Evolutionary conservation across 1,140 invertebrate genomes (phyloP).

Genomic region (Aleiodes sp.): DNA sequence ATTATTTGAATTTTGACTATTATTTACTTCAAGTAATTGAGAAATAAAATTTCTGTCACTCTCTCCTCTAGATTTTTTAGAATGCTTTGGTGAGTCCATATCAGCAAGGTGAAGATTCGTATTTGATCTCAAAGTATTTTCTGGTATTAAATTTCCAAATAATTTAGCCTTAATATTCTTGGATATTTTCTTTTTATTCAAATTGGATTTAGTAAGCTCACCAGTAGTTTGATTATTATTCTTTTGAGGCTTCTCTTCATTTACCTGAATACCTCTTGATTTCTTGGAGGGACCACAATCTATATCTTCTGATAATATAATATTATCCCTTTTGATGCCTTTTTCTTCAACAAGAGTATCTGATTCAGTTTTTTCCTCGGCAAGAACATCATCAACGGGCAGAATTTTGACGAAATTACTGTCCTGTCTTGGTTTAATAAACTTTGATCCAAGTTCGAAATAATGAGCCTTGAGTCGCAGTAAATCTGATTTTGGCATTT

Average conservation of each 20-base stretch:
- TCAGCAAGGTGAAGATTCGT: constrained; percentile 54
- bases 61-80: too few relatives aligned
- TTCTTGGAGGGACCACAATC: constrained; percentile 8
- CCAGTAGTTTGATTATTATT: too few relatives aligned
- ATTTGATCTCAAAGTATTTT: too few relatives aligned
- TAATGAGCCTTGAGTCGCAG: constrained; percentile 48
- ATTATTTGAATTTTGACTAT: constrained; percentile 51
- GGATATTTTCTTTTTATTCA: too few relatives aligned
- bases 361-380: constrained; percentile 53
- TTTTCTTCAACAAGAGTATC: constrained; percentile 59
- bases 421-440: constrained; percentile 33
- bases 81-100: constrained; percentile 54
- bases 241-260: too few relatives aligned
- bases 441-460: constrained; percentile 44
- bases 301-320: constrained; percentile 23
- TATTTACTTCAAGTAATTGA: too few relatives aligned
- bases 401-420: background rate
- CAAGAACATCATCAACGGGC: background rate
- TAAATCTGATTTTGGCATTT: constrained; percentile 57
- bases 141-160: constrained; percentile 27
- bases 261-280: too few relatives aligned
- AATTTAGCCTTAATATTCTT: too few relatives aligned
- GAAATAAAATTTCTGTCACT: too few relatives aligned
- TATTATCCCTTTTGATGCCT: constrained; percentile 34
- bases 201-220: too few relatives aligned